phyloP scores from a whole-genome alignment of 2,888 invertebrate species.

The Acanthosoma haemorrhoidale region DNA sequence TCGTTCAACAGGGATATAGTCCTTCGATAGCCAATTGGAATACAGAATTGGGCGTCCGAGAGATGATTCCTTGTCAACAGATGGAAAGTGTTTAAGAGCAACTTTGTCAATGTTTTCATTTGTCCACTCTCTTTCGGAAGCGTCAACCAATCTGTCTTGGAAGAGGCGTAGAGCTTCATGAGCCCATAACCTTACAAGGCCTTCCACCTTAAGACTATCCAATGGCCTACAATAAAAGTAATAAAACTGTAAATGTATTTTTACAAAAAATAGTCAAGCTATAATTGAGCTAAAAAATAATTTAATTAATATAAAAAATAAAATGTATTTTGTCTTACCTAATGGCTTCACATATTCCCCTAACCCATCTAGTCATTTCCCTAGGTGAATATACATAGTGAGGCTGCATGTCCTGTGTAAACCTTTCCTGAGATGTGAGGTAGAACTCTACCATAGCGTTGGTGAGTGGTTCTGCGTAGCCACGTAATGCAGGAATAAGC shows the following conservation, averaged over 20 bases:
- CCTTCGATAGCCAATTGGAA: conserved; percentile 98
- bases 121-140: conserved; percentile 93
- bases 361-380: conserved; percentile 99
- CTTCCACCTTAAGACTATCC: conserved; percentile 86
- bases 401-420: conserved; percentile 99
- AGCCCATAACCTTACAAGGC: conserved; percentile 96
- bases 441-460: conserved; percentile 99
- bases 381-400: conserved; percentile 99
- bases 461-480: conserved; percentile 93
- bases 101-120: conserved; percentile 94
- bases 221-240: conserved; percentile 61
- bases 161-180: conserved; percentile 97
- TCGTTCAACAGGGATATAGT: conserved; percentile 93
- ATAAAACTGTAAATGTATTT: background rate
- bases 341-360: conserved; percentile 98
- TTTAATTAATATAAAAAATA: background rate
- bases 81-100: conserved; percentile 90
- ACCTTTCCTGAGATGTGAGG: conserved; percentile 90
- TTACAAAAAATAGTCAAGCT: background rate
- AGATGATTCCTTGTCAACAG: conserved; percentile 75
- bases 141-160: conserved; percentile 84
- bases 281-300: background rate
- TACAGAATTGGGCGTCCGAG: conserved; percentile 92
- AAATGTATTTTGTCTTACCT: conserved; percentile 47
- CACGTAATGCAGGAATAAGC: conserved; percentile 82